These are phyloP conservation scores for Typhlichthys eigenmanni DNA, from an alignment of 2,797 vertebrate genomes.

Conservation along the genomic window DNA sequence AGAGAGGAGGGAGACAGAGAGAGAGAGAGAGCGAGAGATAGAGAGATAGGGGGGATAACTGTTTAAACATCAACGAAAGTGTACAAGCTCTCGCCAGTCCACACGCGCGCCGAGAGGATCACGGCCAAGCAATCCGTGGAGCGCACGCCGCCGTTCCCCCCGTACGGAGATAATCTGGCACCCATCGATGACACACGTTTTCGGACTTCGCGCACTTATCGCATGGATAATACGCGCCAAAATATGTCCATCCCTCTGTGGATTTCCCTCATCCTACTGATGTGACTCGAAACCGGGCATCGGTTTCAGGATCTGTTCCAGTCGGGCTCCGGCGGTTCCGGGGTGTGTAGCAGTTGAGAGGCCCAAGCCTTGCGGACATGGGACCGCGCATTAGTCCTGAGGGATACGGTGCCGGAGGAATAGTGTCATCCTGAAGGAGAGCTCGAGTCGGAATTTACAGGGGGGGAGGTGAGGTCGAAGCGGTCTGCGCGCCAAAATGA, in stretches of 20 bases:
- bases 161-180: slow-evolving; percentile 54
- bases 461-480: slow-evolving; percentile 48
- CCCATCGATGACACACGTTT: slow-evolving; percentile 45
- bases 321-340: slow-evolving; percentile 43
- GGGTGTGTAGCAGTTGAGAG: slow-evolving; percentile 52
- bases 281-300: slow-evolving; percentile 62
- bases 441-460: slow-evolving; percentile 18
- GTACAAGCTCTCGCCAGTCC: slow-evolving; percentile 59
- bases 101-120: slow-evolving; percentile 29
- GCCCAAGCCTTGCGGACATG: slow-evolving; percentile 68
- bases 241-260: slow-evolving; percentile 52
- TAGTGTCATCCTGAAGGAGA: slow-evolving; percentile 70
- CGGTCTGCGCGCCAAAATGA: slow-evolving; percentile 74
- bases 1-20: slow-evolving; percentile 38
- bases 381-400: slow-evolving; percentile 68
- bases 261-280: slow-evolving; percentile 68
- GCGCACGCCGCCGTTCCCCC: slow-evolving; percentile 29
- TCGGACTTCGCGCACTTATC: slow-evolving; percentile 37
- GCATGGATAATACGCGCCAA: slow-evolving; percentile 54
- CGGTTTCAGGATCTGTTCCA: slow-evolving; percentile 49
- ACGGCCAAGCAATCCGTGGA: slow-evolving; percentile 15
- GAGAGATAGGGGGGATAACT: slow-evolving; percentile 26
- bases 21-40: background rate
- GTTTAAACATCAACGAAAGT: slow-evolving; percentile 70
- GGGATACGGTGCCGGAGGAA: slow-evolving; percentile 68